Evolutionary conservation across 2,797 vertebrate genomes (phyloP).

Genomic region (Varecia variegata): DNA sequence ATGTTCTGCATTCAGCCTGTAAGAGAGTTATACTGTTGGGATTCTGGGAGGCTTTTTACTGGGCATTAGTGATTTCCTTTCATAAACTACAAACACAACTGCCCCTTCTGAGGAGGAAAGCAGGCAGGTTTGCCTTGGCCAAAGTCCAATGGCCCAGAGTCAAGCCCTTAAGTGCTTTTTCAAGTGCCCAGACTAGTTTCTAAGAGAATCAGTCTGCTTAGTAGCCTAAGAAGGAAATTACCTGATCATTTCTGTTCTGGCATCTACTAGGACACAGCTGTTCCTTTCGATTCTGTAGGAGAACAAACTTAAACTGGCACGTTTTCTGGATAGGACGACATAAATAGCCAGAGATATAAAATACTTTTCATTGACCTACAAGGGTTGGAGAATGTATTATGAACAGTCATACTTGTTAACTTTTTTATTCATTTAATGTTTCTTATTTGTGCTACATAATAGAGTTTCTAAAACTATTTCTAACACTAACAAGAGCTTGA

Average conservation of each 20-base stretch:
- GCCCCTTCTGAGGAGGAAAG: constrained; percentile 73
- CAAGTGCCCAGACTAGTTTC: constrained; percentile 38
- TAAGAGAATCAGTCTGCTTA: constrained; percentile 45
- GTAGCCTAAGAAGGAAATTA: constrained; percentile 69
- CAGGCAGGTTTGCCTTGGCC: constrained; percentile 74
- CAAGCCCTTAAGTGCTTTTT: constrained; percentile 62
- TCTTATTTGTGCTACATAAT: not conserved
- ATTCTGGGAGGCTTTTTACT: constrained; percentile 55
- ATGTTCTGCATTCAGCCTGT: not conserved
- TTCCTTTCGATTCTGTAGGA: constrained; percentile 28
- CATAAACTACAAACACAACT: constrained; percentile 67
- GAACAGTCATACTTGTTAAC: not conserved
- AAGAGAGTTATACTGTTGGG: not conserved
- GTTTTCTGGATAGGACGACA: constrained; percentile 8
- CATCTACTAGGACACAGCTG: constrained; percentile 41
- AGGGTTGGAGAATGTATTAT: constrained; percentile 9
- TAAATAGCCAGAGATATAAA: not conserved
- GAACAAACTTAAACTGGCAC: constrained; percentile 25
- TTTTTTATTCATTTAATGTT: not conserved
- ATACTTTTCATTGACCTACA: not conserved
- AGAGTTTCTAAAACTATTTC: not conserved
- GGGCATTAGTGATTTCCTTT: constrained; percentile 70
- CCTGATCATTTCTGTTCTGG: constrained; percentile 45
- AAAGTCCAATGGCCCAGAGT: constrained; percentile 37
- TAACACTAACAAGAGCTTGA: not conserved